Evolutionary conservation across 2,113 vertebrate genomes (phyloP), one percentile per base, ranked within the genome.

Genomic region (Lampris incognitus): DNA sequence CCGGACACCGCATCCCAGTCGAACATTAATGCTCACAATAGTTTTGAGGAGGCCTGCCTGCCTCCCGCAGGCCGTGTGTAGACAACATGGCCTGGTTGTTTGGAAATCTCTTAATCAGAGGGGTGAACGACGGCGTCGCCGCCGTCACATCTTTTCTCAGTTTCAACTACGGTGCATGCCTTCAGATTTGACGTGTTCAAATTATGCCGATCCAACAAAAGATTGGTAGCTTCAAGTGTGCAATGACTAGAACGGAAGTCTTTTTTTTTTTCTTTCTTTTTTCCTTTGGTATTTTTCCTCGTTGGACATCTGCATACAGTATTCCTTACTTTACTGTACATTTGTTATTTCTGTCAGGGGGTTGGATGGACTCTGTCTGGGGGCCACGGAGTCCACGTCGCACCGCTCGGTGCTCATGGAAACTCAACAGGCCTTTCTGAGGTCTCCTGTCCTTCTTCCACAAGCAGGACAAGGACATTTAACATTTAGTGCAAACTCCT

Each of bases 401-500:
- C 83, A 74, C 83, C 72, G 87, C 85, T 88, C 83, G 86, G 81
- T 78, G 85, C 91, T 86, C 79, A 89, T 78, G 78, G 85, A 91
- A 87, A 93, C 85, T 89, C 70, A 24, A 79, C 91, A 84, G 91
- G 92, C 83, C 92, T 84, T 87, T 90, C 82, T 89, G 76, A 87
- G 89, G 84, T 91, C 91, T 88, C 86, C 69, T 79, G 89, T 80
- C 88, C 89, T 85, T 84, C 80, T 88, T 81, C 89, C 81, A 85
- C 84, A 86, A 92, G 91, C 88, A 93, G 93, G 92, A 93, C 83
- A 83, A 91, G 91, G 87, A 92, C 91, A 88, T 89, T 89, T 58
- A 90, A 92, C 91, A 90, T 92, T 24, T 95, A 95, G 94, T 95
- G 94, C 94, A 95, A 95, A 94, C 88, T 89, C 93, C 91, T 88